These are phyloP conservation scores for Calliopum simillimum DNA, from an alignment of 2,888 invertebrate species.

Conservation along the genomic window DNA sequence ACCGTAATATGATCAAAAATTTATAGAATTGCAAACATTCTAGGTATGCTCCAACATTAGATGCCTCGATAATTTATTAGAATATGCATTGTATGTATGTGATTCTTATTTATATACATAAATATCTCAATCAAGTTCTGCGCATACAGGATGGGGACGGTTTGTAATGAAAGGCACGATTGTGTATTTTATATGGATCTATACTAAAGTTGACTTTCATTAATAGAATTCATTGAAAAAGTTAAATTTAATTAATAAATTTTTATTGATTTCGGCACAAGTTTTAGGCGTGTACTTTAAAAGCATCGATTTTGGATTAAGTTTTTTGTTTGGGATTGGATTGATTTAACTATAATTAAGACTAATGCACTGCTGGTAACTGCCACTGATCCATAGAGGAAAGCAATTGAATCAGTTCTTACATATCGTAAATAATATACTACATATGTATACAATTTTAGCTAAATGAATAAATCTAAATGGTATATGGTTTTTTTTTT, in stretches of 20 bases:
- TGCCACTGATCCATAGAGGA: constrained; percentile 18
- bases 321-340: not conserved
- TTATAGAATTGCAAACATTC: too few species aligned
- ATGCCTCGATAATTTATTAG: too few species aligned
- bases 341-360: constrained; percentile 11
- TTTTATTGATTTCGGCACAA: constrained; percentile 23
- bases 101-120: too few species aligned
- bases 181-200: constrained; percentile 37
- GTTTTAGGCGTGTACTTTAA: not conserved
- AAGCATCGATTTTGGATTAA: not conserved
- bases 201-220: not conserved
- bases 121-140: not conserved
- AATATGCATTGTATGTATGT: too few species aligned
- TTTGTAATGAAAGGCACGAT: constrained; percentile 46
- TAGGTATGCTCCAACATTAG: too few species aligned
- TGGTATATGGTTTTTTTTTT: too few species aligned
- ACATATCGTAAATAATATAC: too few species aligned
- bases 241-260: not conserved
- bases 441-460: too few species aligned
- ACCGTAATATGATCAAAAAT: too few species aligned
- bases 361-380: constrained; percentile 30
- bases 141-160: constrained; percentile 30
- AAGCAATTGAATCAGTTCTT: constrained; percentile 6
- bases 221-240: not conserved
- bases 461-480: too few species aligned